Conservation (phyloP, 2,888 invertebrate genomes). For the Pollenia labialis region DNA sequence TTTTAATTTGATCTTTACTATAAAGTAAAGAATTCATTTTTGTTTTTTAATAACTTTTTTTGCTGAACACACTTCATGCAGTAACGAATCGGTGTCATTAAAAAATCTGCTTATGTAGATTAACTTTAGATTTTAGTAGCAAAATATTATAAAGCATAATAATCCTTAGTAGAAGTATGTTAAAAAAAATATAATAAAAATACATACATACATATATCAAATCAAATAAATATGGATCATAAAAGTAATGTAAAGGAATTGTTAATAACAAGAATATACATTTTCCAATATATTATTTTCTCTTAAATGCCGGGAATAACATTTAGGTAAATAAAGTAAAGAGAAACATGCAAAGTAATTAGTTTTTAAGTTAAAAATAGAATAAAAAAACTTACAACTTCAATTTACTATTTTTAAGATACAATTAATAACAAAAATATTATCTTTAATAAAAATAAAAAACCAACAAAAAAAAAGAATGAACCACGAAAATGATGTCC, state of each 20-base stretch:
- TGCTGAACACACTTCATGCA: slow-evolving; percentile 27
- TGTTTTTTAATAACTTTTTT: not conserved
- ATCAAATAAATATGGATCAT: slow-evolving; percentile 2
- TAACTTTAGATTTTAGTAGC: slow-evolving; percentile 61
- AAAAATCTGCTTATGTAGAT: slow-evolving; percentile 16
- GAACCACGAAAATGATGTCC: slow-evolving; percentile 42
- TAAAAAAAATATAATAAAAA: slow-evolving; percentile 8
- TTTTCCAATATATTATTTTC: slow-evolving; percentile 60
- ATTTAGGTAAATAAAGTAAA: slow-evolving; percentile 52
- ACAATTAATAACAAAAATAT: slow-evolving; percentile 24
- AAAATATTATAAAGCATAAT: slow-evolving; percentile 61
- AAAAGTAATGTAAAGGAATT: slow-evolving; percentile 62
- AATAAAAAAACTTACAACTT: slow-evolving; percentile 46
- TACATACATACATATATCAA: slow-evolving; percentile 6
- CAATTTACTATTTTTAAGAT: slow-evolving; percentile 62
- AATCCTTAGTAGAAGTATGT: slow-evolving; percentile 53
- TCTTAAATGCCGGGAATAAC: slow-evolving; percentile 71
- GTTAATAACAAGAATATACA: slow-evolving; percentile 62
- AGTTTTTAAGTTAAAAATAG: slow-evolving; percentile 46
- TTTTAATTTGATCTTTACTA: too few relatives aligned
- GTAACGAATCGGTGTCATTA: slow-evolving; percentile 39
- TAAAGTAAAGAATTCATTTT: not conserved
- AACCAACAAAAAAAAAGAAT: slow-evolving; percentile 31
- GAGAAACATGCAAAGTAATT: slow-evolving; percentile 23
- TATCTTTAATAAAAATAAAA: slow-evolving; percentile 38